A percentile compares a stretch with the other conserved stretches of the same genome.
Conservation (phyloP, 2,797 vertebrate genomes). For the Pipistrellus pipistrellus region DNA sequence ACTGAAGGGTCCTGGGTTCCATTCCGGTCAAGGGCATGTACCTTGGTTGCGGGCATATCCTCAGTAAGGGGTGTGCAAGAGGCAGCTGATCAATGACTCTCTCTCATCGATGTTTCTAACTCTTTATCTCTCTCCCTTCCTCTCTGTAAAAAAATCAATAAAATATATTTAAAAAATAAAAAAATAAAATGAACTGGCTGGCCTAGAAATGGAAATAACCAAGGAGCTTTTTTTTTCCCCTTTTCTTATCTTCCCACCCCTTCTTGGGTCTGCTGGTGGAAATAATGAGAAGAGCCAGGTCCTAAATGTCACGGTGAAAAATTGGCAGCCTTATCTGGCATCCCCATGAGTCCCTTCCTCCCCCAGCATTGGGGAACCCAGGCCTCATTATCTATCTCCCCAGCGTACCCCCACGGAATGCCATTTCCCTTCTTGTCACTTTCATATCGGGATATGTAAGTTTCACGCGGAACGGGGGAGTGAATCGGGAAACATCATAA, state of each 20-base stretch:
- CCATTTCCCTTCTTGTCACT: slow-evolving; percentile 58
- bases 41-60: too few species aligned
- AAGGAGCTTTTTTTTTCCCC: neutral
- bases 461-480: slow-evolving; percentile 4
- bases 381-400: slow-evolving; percentile 41
- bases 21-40: too few species aligned
- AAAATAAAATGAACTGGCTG: neutral
- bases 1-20: too few species aligned
- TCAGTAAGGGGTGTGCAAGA: too few species aligned
- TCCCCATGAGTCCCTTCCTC: slow-evolving; percentile 10
- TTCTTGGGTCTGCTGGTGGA: slow-evolving; percentile 17
- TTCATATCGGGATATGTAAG: slow-evolving; percentile 58
- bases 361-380: neutral
- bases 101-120: too few species aligned
- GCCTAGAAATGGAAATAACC: slow-evolving; percentile 42
- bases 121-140: too few species aligned
- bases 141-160: too few species aligned
- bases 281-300: slow-evolving; percentile 62
- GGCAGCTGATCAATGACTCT: too few species aligned
- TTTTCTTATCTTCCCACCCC: slow-evolving; percentile 30
- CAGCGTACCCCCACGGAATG: neutral
- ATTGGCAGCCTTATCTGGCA: slow-evolving; percentile 31
- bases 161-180: too few species aligned
- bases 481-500: slow-evolving; percentile 41
- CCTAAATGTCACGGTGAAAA: slow-evolving; percentile 58